Percentiles rank a stretch among this genome's conserved stretches.
Evolutionary conservation across 1,140 invertebrate species (phyloP).

Genomic region (Antheraea pernyi): DNA sequence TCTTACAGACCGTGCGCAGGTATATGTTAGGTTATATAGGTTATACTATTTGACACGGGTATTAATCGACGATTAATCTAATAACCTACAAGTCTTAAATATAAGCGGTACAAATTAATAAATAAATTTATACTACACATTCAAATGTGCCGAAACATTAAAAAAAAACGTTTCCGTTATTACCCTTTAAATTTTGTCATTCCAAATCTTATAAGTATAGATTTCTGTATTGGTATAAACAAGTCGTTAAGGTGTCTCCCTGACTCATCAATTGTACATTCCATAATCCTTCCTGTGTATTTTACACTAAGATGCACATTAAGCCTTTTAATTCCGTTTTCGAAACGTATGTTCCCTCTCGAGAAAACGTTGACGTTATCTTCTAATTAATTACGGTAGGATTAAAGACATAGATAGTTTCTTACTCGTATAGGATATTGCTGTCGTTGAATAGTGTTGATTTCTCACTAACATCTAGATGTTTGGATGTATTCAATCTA

Average conservation of each 20-base stretch:
- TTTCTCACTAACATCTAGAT: no score
- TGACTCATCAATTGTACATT: not conserved
- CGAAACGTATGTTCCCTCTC: slow-evolving; percentile 33
- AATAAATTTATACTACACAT: no score
- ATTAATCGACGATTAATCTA: no score
- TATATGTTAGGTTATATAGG: no score
- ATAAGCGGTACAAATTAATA: no score
- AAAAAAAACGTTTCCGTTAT: not conserved
- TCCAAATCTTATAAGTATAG: not conserved
- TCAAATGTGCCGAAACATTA: no score
- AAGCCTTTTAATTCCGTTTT: slow-evolving; percentile 24
- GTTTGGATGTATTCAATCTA: no score
- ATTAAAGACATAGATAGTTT: slow-evolving; percentile 29
- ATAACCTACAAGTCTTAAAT: no score
- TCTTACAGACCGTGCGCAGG: no score
- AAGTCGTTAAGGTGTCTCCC: not conserved
- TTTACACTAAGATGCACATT: slow-evolving; percentile 33
- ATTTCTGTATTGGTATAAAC: not conserved
- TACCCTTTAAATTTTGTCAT: not conserved
- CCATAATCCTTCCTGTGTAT: slow-evolving; percentile 14
- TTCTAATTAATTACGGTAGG: slow-evolving; percentile 61
- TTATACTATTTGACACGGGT: no score
- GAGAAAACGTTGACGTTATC: slow-evolving; percentile 49
- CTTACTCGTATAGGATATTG: not conserved
- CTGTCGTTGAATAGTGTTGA: no score